Conservation (phyloP, 2,113 vertebrate genomes). For the Diglossa brunneiventris region DNA sequence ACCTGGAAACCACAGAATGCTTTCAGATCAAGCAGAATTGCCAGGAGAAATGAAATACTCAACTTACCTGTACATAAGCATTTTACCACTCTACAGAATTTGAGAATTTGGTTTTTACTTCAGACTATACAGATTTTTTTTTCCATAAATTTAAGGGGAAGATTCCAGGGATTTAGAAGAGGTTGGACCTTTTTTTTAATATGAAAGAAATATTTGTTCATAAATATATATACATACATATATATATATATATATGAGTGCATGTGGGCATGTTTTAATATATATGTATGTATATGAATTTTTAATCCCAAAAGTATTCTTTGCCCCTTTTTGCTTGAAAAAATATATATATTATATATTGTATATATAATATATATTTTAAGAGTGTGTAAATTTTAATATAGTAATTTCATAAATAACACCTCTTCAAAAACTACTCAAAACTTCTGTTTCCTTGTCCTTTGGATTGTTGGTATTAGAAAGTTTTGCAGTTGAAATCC, state of each 20-base stretch:
- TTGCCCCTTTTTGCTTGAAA: slow-evolving; percentile 30
- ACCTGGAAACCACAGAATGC: background rate
- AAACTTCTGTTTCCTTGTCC: background rate
- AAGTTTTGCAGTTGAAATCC: slow-evolving; percentile 40
- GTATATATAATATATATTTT: slow-evolving; percentile 55
- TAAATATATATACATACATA: slow-evolving; percentile 55
- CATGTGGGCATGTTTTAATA: background rate
- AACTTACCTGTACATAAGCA: background rate
- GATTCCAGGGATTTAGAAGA: slow-evolving; percentile 74
- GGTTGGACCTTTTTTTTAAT: slow-evolving; percentile 68
- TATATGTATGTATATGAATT: slow-evolving; percentile 62
- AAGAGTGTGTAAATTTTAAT: slow-evolving; percentile 64
- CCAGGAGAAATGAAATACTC: background rate
- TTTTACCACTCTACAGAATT: background rate
- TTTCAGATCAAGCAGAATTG: background rate
- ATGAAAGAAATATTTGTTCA: slow-evolving; percentile 56
- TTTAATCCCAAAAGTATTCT: slow-evolving; percentile 57
- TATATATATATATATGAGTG: slow-evolving; percentile 53
- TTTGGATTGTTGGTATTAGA: slow-evolving; percentile 22
- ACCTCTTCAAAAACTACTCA: slow-evolving; percentile 7
- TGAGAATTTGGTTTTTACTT: background rate
- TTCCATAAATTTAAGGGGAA: slow-evolving; percentile 48
- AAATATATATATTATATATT: slow-evolving; percentile 59
- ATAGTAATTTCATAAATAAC: slow-evolving; percentile 48
- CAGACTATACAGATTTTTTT: background rate